phyloP scores from a whole-genome alignment of 2,797 vertebrate species.

The Poecilia gillii region DNA sequence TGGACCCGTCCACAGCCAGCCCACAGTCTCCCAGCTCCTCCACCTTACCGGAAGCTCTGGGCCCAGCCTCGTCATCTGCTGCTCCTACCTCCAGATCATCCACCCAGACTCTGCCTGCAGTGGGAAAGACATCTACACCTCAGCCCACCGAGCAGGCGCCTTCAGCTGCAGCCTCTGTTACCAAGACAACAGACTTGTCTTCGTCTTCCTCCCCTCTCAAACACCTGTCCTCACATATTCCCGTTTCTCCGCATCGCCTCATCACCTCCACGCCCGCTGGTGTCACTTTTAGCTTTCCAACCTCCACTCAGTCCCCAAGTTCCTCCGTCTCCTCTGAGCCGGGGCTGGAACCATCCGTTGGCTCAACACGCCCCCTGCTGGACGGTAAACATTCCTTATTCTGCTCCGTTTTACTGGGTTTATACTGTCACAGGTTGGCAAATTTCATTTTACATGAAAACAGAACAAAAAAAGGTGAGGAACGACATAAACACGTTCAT shows the following conservation, averaged over 20 bases:
- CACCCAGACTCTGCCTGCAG: neutral
- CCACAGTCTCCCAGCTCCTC: neutral
- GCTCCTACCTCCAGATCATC: neutral
- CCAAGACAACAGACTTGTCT: slow-evolving; percentile 17
- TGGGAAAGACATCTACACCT: neutral
- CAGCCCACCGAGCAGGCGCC: neutral
- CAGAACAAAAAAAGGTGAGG: neutral
- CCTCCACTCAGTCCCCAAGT: neutral
- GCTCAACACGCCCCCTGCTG: neutral
- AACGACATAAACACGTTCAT: neutral
- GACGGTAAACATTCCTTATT: slow-evolving; percentile 45
- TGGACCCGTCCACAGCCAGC: neutral
- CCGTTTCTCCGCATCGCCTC: slow-evolving; percentile 8
- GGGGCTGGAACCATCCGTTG: neutral
- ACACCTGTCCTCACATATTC: slow-evolving; percentile 6
- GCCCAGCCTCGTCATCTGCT: slow-evolving; percentile 16
- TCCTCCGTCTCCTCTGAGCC: slow-evolving; percentile 19
- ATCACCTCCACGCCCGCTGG: slow-evolving; percentile 7
- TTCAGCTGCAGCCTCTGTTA: slow-evolving; percentile 9
- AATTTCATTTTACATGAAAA: neutral
- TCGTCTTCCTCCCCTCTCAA: slow-evolving; percentile 2
- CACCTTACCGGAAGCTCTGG: neutral
- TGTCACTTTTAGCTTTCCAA: neutral
- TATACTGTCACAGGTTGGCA: neutral
- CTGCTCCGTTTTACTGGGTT: neutral